A percentile compares a stretch with the other conserved stretches of the same genome.
phyloP scores from a whole-genome alignment of 2,797 vertebrate genomes.

The Dipus sagitta region DNA sequence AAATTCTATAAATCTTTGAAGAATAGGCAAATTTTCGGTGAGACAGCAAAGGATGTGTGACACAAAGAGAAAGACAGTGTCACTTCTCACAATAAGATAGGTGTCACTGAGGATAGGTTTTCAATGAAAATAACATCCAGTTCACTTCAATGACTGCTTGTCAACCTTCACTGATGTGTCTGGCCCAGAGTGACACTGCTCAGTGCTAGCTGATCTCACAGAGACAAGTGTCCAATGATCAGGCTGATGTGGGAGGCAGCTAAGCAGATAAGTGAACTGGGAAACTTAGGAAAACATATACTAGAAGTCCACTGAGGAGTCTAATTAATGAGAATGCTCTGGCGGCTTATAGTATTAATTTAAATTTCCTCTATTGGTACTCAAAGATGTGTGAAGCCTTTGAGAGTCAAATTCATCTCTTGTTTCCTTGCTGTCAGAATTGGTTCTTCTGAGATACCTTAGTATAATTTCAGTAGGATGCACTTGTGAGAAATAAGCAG shows the following conservation, averaged over 20 bases:
- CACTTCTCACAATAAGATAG: not conserved
- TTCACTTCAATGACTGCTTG: not conserved
- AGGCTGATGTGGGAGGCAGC: not conserved
- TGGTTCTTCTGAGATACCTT: not conserved
- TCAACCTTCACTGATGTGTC: not conserved
- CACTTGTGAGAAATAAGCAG: not conserved
- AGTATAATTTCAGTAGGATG: not conserved
- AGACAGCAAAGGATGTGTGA: not conserved
- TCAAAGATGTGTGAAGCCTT: not conserved
- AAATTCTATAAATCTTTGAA: not conserved
- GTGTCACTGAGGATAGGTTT: not conserved
- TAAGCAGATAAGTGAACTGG: not conserved
- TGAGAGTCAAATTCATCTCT: not conserved
- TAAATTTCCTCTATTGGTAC: not conserved
- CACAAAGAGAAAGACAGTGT: not conserved
- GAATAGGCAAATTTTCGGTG: not conserved
- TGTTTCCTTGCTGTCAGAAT: not conserved
- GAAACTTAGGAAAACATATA: constrained; percentile 45
- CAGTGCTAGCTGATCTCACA: not conserved
- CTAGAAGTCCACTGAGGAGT: not conserved
- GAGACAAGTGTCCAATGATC: not conserved
- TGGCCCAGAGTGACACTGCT: not conserved
- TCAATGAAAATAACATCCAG: not conserved
- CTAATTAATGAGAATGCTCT: not conserved
- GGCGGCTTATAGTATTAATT: not conserved